Evolutionary conservation across 2,888 invertebrate genomes (phyloP).

Genomic region (Apantesis nais): DNA sequence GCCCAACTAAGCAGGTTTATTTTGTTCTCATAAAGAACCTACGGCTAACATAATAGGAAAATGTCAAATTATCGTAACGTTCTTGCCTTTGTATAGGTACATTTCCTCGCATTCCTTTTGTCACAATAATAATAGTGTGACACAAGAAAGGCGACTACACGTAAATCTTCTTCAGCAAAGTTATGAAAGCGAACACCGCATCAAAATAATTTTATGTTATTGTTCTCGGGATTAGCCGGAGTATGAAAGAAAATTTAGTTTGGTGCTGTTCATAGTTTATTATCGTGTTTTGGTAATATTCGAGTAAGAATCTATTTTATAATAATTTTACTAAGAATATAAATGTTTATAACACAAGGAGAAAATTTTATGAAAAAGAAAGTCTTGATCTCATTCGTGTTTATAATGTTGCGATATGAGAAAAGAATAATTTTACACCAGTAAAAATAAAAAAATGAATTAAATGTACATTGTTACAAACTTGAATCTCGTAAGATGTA

Average conservation of each 20-base stretch:
- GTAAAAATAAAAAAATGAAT: too few species aligned
- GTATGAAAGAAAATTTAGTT: slow-evolving; percentile 18
- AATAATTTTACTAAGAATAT: neutral
- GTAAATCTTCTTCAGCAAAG: slow-evolving; percentile 45
- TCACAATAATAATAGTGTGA: slow-evolving; percentile 41
- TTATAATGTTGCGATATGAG: neutral
- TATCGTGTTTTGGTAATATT: neutral
- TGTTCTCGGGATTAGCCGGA: slow-evolving; percentile 41
- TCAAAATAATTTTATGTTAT: slow-evolving; percentile 35
- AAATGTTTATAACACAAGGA: neutral
- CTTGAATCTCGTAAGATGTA: too few species aligned
- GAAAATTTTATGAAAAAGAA: neutral
- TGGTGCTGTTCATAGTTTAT: neutral
- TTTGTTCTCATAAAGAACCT: slow-evolving; percentile 2
- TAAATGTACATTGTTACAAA: too few species aligned
- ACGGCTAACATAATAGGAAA: slow-evolving; percentile 11
- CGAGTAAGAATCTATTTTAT: neutral
- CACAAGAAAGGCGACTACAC: slow-evolving; percentile 29
- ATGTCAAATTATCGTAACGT: slow-evolving; percentile 17
- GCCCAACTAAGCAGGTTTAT: neutral
- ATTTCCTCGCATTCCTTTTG: slow-evolving; percentile 35
- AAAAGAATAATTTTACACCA: neutral
- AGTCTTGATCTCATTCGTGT: neutral
- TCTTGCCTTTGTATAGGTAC: slow-evolving; percentile 29
- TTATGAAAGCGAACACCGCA: slow-evolving; percentile 33